phyloP scores from a whole-genome alignment of 2,113 vertebrate species.

The Pelusios castaneus region DNA sequence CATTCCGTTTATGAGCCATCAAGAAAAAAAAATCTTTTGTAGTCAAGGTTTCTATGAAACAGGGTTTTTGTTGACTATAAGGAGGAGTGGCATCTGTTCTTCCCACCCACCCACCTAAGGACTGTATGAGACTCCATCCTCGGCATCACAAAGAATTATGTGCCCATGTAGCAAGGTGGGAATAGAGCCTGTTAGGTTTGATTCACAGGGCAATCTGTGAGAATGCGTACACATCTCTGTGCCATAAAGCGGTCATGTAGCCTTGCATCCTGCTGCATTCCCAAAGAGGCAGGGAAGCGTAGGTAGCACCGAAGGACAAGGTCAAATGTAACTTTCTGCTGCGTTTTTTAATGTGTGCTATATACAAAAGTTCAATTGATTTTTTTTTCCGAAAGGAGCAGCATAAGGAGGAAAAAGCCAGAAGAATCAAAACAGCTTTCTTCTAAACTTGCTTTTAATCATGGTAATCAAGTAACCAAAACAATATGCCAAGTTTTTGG shows the following conservation, averaged over 20 bases:
- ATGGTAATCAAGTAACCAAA: neutral
- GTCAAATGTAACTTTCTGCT: slow-evolving; percentile 7
- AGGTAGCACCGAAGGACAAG: neutral
- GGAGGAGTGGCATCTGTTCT: neutral
- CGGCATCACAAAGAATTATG: neutral
- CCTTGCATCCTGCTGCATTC: neutral
- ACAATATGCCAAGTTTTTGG: neutral
- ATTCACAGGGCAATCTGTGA: neutral
- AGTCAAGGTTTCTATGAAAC: neutral
- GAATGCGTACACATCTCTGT: neutral
- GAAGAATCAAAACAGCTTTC: neutral
- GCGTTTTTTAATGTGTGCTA: neutral
- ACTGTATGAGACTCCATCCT: neutral
- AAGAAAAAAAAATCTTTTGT: neutral
- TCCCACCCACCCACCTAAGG: neutral
- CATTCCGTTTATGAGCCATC: neutral
- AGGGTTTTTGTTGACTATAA: neutral
- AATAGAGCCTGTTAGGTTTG: neutral
- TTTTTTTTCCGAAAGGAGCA: neutral
- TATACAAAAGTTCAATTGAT: neutral
- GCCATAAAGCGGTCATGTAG: neutral
- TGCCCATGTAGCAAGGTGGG: neutral
- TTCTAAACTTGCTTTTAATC: neutral
- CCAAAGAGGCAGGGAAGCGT: neutral
- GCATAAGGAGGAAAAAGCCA: neutral